Conservation (phyloP, 2,113 vertebrate species). For the Morone saxatilis region DNA sequence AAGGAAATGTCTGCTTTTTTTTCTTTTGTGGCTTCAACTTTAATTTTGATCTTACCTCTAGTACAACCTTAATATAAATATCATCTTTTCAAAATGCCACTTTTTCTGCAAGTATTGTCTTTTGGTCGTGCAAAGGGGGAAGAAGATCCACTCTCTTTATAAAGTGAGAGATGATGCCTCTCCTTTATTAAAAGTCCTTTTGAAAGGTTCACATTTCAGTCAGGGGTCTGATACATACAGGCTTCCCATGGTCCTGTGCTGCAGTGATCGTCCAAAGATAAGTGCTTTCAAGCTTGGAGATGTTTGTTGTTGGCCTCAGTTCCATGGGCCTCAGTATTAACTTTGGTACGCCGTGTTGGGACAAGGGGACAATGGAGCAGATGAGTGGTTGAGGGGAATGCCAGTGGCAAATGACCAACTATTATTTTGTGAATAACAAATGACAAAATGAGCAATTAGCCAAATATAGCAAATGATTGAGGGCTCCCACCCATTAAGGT, state of each 20-base stretch:
- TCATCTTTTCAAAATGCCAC: conserved; percentile 67
- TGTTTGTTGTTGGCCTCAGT: conserved; percentile 45
- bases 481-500: conserved; percentile 55
- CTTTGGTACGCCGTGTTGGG: conserved; percentile 70
- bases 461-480: conserved; percentile 63
- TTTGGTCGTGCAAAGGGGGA: conserved; percentile 62
- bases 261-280: conserved; percentile 53
- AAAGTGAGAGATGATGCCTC: conserved; percentile 56
- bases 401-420: conserved; percentile 43
- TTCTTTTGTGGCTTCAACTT: conserved; percentile 55
- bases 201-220: conserved; percentile 68
- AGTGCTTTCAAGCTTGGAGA: conserved; percentile 47
- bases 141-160: conserved; percentile 55
- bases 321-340: conserved; percentile 53
- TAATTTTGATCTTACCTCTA: conserved; percentile 28
- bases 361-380: conserved; percentile 36
- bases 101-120: conserved; percentile 62
- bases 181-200: conserved; percentile 60
- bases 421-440: conserved; percentile 50
- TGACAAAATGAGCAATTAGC: conserved; percentile 56
- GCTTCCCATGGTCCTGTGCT: conserved; percentile 55
- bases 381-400: conserved; percentile 56
- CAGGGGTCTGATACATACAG: conserved; percentile 55
- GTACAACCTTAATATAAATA: conserved; percentile 40
- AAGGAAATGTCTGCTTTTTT: conserved; percentile 51